Base-by-base conservation (phyloP, 1,140 invertebrate species). In the Mycetomoellerius zeteki region DNA sequence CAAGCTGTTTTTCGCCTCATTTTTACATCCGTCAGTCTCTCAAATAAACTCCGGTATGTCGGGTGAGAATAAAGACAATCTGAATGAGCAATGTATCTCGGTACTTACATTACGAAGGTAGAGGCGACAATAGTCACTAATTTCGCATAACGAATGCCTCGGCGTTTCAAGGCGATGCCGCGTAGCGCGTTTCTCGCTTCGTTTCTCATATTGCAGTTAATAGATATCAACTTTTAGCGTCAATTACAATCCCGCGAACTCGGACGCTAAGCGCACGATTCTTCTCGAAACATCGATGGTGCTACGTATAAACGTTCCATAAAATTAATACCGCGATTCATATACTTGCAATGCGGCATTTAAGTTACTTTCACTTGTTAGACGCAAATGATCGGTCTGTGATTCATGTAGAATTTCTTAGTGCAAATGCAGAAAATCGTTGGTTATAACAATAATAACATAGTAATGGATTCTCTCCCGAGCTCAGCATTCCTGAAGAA, bases 171-270 rank as follows among this genome's bases (percentile, higher is more conserved):
- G 56, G 80, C 77, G 47, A 47, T 19, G 54, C 24, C 37, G 76
- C 69, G 60, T 27, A 47, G 33, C 80, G 62, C 86, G 81, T 58
- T 43, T 43, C 37, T 43, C 58, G 47, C 58, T 10, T 58, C 56
- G 75, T 65, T 89, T 64, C 81, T 78, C 80, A 62, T 84, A 84
- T 84, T 69, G 64, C 72, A 58, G 80, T 84, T 84, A 84, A 84
- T 84, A 84, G 80, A 84, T 84, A 90, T 89, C 65, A 90, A 89
- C 75, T 89, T 89, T 90, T 89, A 90, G 88, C 88, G 21, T 86
- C 86, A 89, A 90, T 90, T 86, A 90, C 85, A 89, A 90, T 89
- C 75, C 50, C 78, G 72, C 85, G 72, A 75, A 52, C 27, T 73
- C 58, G 16, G 58, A 62, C 58, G 84, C 85, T 82, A 77, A 77